These are phyloP conservation scores for Cephonodes hylas DNA, from an alignment of 2,888 invertebrate genomes.

Conservation along the genomic window DNA sequence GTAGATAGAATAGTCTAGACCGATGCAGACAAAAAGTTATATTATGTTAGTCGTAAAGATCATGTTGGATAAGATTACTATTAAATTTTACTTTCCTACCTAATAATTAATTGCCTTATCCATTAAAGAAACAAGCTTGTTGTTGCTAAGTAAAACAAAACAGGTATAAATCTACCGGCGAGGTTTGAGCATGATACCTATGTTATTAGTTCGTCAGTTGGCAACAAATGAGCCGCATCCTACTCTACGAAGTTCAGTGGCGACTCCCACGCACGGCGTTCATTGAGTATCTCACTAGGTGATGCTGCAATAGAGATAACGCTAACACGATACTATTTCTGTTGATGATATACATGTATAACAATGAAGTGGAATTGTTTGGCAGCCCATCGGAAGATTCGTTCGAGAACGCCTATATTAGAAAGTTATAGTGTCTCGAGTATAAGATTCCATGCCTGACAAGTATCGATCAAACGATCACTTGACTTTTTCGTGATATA, in stretches of 20 bases:
- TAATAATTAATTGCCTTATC: neutral
- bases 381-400: neutral
- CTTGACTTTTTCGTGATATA: neutral
- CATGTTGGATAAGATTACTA: no score
- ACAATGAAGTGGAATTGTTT: constrained; percentile 16
- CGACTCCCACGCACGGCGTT: constrained; percentile 58
- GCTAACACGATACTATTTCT: constrained; percentile 42
- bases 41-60: neutral
- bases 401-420: neutral
- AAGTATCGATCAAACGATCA: neutral
- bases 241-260: constrained; percentile 70
- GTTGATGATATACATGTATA: constrained; percentile 26
- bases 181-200: neutral
- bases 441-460: neutral
- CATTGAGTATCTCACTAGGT: constrained; percentile 54
- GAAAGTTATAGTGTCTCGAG: neutral
- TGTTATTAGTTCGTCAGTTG: constrained; percentile 28
- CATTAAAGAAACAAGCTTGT: neutral
- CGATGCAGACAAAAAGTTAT: no score
- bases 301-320: constrained; percentile 39
- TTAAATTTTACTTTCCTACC: neutral
- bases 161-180: neutral
- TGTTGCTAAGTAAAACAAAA: neutral
- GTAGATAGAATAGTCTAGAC: no score
- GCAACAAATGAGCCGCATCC: constrained; percentile 71